These are phyloP conservation scores for Menura novaehollandiae DNA, from an alignment of 2,113 vertebrate genomes.

Conservation along the genomic window DNA sequence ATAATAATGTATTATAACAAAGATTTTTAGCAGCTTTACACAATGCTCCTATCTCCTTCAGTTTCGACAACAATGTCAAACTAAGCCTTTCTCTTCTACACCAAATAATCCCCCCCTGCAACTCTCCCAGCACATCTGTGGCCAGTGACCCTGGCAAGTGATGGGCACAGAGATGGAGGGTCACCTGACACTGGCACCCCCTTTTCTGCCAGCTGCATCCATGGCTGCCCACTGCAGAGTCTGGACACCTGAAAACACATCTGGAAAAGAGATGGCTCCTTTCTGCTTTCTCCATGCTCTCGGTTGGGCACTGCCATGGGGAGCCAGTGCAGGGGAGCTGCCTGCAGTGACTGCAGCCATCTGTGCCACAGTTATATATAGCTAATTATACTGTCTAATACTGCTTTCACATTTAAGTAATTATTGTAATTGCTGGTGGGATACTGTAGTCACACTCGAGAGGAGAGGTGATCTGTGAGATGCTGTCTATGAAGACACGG, in stretches of 20 bases:
- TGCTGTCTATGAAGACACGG: neutral
- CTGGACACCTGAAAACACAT: neutral
- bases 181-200: neutral
- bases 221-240: neutral
- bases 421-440: neutral
- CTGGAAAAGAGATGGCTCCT: neutral
- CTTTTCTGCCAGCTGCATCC: neutral
- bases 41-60: neutral
- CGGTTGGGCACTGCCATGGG: fast-evolving
- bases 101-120: neutral
- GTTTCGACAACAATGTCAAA: neutral
- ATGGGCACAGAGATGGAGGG: fast-evolving
- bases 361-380: neutral
- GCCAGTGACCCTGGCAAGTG: fast-evolving
- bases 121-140: fast-evolving
- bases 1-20: neutral
- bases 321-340: neutral
- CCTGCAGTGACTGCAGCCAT: neutral
- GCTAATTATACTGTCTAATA: neutral
- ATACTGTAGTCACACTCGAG: neutral
- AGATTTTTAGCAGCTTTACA: neutral
- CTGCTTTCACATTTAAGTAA: neutral
- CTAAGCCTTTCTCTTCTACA: neutral
- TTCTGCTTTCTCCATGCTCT: neutral
- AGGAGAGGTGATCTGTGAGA: neutral